Base-by-base conservation (phyloP, 2,113 vertebrate species). In the Globicephala melas region DNA sequence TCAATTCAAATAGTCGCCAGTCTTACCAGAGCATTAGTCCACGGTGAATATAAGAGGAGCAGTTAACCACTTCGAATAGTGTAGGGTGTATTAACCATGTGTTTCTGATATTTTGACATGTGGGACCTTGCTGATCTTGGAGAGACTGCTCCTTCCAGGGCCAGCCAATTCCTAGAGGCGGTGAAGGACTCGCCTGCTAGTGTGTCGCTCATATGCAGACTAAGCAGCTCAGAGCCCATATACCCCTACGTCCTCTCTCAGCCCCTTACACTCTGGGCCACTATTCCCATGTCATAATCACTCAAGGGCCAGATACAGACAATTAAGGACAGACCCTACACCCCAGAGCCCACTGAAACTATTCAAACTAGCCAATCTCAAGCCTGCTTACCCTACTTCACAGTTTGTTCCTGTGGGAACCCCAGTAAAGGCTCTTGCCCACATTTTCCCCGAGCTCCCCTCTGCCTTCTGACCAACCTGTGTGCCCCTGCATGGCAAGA, bases 41-140 rank as follows among this genome's bases (percentile, higher is more conserved):
- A 67, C 9, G 8, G 25, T 79, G 47, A 41, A 12, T 44, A 1
- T 28, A 14, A 62, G 47, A 38, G 38, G 25, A 60, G 3, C 15
- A 44, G 6, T 55, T 63, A 77, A 62, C 20, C 4, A 55, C 10
- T 77, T 76, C 31, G 33, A 65, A 58, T 3, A 73, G 23, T 25
- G 41, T 44, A 13, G 26, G 60, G 3, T 20, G 0, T 18, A 47
- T n/a, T 47, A 60, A 44, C 20, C 13, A 38, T 31, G 13, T 21
- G 21, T 68, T 87, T 92, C 74, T 92, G 76, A 47, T 76, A 41
- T 67, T 82, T 93, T 50, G 58, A 62, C 28, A 63, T 53, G 63
- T 13, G 58, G 26, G 33, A 18, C 41, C 88, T 87, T 90, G 85
- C 41, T 26, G 62, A 86, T 17, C 71, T 50, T 50, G 53, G 20